Conservation (phyloP, 2,113 vertebrate genomes). For the Alethe castanea region DNA sequence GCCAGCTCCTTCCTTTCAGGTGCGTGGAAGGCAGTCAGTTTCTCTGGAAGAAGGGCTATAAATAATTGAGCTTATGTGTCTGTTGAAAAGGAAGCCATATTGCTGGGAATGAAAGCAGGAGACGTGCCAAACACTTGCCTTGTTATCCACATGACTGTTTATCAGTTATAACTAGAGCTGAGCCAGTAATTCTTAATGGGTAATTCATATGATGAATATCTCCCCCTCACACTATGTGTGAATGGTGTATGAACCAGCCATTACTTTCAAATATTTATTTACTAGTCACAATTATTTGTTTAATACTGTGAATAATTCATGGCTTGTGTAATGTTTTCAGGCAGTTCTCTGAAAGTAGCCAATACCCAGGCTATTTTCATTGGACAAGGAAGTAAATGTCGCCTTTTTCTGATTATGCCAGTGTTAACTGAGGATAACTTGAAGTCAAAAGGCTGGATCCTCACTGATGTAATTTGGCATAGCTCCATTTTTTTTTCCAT, state of each 20-base stretch:
- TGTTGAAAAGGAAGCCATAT: slow-evolving; percentile 55
- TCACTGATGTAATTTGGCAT: slow-evolving; percentile 51
- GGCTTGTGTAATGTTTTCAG: slow-evolving; percentile 57
- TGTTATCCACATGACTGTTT: slow-evolving; percentile 56
- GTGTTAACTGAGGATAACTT: slow-evolving; percentile 66
- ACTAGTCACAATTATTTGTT: slow-evolving; percentile 68
- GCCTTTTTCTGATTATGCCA: slow-evolving; percentile 55
- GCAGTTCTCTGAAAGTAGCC: slow-evolving; percentile 54
- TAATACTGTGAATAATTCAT: slow-evolving; percentile 63
- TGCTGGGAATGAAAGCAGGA: slow-evolving; percentile 45
- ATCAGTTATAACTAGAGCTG: slow-evolving; percentile 50
- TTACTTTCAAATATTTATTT: slow-evolving; percentile 68
- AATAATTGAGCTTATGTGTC: slow-evolving; percentile 35
- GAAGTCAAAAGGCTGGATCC: slow-evolving; percentile 55
- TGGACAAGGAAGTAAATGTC: slow-evolving; percentile 46
- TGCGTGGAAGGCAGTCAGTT: slow-evolving; percentile 26
- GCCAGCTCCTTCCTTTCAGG: slow-evolving; percentile 40
- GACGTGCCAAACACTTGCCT: slow-evolving; percentile 47
- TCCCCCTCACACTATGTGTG: slow-evolving; percentile 35
- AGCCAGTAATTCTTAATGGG: slow-evolving; percentile 62
- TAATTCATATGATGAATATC: slow-evolving; percentile 66
- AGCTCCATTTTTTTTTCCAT: background rate
- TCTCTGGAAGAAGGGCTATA: background rate
- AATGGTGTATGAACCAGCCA: slow-evolving; percentile 48
- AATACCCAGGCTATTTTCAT: slow-evolving; percentile 53